Evolutionary conservation across 2,113 vertebrate species (phyloP).

Genomic region (Amazona vittata): DNA sequence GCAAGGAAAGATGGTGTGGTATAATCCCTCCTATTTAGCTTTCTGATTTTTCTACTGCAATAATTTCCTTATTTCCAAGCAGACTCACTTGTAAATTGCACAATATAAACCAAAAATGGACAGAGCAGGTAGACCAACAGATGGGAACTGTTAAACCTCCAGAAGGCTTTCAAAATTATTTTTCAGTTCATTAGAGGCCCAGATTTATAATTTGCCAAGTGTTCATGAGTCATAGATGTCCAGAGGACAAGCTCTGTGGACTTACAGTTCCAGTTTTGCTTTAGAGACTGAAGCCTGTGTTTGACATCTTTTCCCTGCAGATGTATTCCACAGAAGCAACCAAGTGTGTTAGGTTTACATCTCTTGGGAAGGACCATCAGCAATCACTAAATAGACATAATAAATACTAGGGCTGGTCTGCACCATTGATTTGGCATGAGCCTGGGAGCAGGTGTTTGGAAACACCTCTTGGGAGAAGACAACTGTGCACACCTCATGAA

Average conservation of each 20-base stretch:
- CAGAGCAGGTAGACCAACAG: background rate
- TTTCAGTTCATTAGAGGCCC: background rate
- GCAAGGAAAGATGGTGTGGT: background rate
- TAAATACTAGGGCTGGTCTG: background rate
- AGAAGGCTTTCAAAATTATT: background rate
- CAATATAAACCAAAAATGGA: background rate
- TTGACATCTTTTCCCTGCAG: background rate
- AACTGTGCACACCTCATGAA: background rate
- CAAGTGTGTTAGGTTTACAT: background rate
- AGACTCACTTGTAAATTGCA: background rate
- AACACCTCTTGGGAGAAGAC: background rate
- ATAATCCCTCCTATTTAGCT: background rate
- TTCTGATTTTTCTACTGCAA: background rate
- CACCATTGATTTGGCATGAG: background rate
- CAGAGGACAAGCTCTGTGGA: background rate
- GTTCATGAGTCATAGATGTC: background rate
- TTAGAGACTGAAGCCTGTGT: background rate
- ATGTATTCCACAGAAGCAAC: background rate
- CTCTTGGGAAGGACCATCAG: background rate
- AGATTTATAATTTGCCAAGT: background rate
- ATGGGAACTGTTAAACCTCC: background rate
- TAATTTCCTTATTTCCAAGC: background rate
- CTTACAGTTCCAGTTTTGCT: background rate
- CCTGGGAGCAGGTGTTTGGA: slow-evolving; percentile 12
- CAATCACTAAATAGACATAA: background rate